Evolutionary conservation across 2,888 invertebrate genomes (phyloP), one percentile per base, ranked within the genome.

Genomic region (Toxonevra muliebris): DNA sequence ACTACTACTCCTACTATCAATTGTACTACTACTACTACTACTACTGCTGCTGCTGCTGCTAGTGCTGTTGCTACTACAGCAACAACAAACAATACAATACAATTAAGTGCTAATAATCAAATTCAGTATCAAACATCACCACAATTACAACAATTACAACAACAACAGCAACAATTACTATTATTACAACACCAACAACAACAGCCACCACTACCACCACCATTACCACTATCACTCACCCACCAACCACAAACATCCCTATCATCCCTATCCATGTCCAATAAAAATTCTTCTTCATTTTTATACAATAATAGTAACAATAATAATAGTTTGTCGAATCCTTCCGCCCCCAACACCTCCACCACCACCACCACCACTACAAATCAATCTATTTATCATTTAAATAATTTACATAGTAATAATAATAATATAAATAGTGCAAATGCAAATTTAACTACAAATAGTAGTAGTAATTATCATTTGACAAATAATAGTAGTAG

Each of bases 111-210:
- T 75, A 75, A 75, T 71, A 71, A 65, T 69, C 74, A 77, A 71
- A 68, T 69, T 74, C 77, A 78, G 68, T 74, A 76, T 74, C 75
- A 30, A 74, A 77, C 77, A 75, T 73, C 76, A 75, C 76, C 76
- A 75, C 74, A n/a, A n/a, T 74, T 74, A 74, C 77, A 75, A 66
- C 71, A 64, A 82, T 74, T 65, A 62, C 77, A 74, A 84, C 85
- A 83, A 85, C 85, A 83, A 86, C 86, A 85, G 79, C 70, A 63
- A 43, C 67, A 66, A 60, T 72, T 17, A 63, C 40, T 68, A 68
- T 54, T 66, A 66, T 65, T 43, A 63, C 65, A 68, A 58, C 74
- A 66, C 64, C 63, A 71, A 61, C 62, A 64, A 67, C 60, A 64
- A 63, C 68, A 64, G 61, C 59, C 65, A 66, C 52, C 30, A 70